These are phyloP conservation scores for Lagopus leucura DNA, from an alignment of 2,113 vertebrate species.

Conservation along the genomic window DNA sequence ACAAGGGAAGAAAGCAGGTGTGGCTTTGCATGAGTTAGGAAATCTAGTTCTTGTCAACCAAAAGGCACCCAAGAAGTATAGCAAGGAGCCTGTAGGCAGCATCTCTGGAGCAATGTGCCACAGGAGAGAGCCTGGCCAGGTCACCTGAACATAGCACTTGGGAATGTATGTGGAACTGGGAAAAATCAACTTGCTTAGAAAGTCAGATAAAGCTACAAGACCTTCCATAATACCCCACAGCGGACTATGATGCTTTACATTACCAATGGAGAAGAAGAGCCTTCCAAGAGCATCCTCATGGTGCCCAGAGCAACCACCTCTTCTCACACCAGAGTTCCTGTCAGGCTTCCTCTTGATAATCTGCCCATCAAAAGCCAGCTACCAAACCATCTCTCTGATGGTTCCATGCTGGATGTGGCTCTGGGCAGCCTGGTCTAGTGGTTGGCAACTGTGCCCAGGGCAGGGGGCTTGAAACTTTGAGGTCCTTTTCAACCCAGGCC, in stretches of 20 bases:
- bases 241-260: neutral
- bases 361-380: neutral
- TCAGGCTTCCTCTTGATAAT: neutral
- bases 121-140: neutral
- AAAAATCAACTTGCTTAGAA: neutral
- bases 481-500: too few species aligned
- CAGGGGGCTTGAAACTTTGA: too few species aligned
- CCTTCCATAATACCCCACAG: fast-evolving
- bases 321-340: neutral
- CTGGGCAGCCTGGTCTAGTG: too few species aligned
- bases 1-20: neutral
- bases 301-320: neutral
- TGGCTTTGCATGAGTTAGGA: neutral
- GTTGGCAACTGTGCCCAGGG: too few species aligned
- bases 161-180: neutral
- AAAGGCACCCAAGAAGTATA: neutral
- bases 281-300: neutral
- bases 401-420: too few species aligned
- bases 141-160: fast-evolving
- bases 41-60: neutral
- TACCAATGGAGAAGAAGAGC: neutral
- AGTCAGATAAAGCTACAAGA: neutral
- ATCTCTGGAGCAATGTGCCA: neutral
- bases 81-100: neutral
- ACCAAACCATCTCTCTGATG: neutral